Conservation (phyloP, 2,888 invertebrate species). For the Acrobeloides nanus region DNA sequence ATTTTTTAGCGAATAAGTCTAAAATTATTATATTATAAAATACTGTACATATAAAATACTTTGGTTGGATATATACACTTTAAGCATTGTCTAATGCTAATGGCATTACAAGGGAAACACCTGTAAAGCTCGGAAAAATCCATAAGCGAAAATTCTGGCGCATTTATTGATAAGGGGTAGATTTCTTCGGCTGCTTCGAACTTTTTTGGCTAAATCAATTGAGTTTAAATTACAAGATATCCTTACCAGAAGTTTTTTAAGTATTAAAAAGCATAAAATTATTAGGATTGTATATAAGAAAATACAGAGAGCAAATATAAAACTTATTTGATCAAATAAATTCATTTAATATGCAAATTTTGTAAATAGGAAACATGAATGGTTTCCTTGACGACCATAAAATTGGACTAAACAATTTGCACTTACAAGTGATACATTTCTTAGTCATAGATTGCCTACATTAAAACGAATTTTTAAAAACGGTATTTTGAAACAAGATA, state of each 20-base stretch:
- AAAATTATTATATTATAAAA: conserved; percentile 11
- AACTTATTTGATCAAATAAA: conserved; percentile 1
- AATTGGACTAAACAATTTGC: no score
- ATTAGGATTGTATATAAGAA: conserved; percentile 9
- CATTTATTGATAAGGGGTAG: conserved; percentile 6
- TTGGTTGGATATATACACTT: conserved; percentile 10
- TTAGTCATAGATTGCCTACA: conserved; percentile 4
- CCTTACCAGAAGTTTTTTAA: conserved; percentile 6
- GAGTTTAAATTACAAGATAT: neutral
- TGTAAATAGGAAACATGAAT: no score
- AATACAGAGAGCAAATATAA: conserved; percentile 11
- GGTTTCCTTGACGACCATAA: conserved; percentile 1
- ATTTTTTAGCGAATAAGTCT: conserved; percentile 14
- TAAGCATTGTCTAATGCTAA: conserved; percentile 15
- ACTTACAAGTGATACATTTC: no score
- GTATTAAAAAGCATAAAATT: conserved; percentile 5
- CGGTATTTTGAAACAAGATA: no score
- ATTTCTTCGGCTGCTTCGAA: no score
- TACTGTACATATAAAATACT: no score
- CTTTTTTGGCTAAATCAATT: neutral
- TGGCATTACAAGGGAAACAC: conserved; percentile 17
- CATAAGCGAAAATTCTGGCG: conserved; percentile 10
- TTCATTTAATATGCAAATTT: no score
- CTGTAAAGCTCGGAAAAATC: conserved; percentile 20
- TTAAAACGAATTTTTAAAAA: no score